phyloP scores from a whole-genome alignment of 2,113 vertebrate genomes.

The Sorex araneus region DNA sequence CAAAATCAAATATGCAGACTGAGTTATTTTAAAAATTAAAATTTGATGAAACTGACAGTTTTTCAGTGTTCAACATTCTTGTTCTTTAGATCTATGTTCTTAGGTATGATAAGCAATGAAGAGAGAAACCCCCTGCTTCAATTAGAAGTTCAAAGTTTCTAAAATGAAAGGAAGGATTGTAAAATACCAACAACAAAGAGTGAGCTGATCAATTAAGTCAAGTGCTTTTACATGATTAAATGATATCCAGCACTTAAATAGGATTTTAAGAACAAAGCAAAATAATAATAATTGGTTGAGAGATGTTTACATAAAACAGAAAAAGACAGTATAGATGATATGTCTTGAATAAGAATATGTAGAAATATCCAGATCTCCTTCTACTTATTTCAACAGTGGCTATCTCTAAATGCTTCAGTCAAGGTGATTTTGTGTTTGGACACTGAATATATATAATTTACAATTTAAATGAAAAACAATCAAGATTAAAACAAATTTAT shows the following conservation, averaged over 20 bases:
- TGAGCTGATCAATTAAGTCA: constrained; percentile 31
- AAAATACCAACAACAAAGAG: not conserved
- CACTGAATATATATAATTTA: not conserved
- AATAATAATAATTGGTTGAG: constrained; percentile 7
- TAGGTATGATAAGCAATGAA: not conserved
- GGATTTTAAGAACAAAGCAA: not conserved
- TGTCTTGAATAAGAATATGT: constrained; percentile 20
- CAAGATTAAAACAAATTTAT: not conserved
- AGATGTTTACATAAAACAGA: constrained; percentile 10
- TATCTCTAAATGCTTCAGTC: not conserved
- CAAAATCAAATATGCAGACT: constrained; percentile 72
- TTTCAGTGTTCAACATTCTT: constrained; percentile 32
- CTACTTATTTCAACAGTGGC: not conserved
- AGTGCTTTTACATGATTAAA: constrained; percentile 21
- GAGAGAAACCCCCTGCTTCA: not conserved
- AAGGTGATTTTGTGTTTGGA: constrained; percentile 23
- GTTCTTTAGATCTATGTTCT: not conserved
- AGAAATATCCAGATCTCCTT: not conserved
- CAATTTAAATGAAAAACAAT: not conserved
- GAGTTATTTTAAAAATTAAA: constrained; percentile 61
- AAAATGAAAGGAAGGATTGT: not conserved
- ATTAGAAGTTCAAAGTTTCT: not conserved
- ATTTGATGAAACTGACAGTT: constrained; percentile 21
- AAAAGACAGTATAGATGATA: constrained; percentile 8
- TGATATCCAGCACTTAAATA: not conserved